These are phyloP conservation scores for Bergia puertoricense DNA, from an alignment of 92 coral and sea anemone species.

Conservation along the genomic window DNA sequence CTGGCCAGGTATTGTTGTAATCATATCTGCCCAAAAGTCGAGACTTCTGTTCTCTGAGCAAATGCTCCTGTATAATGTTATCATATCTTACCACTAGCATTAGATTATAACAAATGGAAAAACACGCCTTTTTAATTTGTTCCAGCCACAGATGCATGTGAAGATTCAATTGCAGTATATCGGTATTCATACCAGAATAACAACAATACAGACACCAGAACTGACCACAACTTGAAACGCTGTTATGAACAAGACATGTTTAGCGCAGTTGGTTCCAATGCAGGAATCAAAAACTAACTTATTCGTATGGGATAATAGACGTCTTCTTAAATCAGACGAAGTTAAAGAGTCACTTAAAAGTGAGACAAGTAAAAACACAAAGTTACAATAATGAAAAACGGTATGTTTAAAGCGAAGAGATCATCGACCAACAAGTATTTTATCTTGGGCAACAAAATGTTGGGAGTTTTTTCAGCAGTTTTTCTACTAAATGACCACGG, in stretches of 20 bases:
- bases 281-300: neutral
- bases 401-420: too few relatives aligned
- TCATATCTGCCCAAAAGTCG: too few relatives aligned
- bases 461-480: too few relatives aligned
- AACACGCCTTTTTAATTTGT: neutral
- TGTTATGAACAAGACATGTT: neutral
- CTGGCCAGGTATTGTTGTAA: too few relatives aligned
- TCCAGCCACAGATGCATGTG: neutral
- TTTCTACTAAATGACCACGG: neutral
- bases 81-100: too few relatives aligned
- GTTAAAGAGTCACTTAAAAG: neutral
- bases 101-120: too few relatives aligned
- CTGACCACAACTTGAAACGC: neutral
- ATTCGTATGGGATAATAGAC: neutral
- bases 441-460: neutral
- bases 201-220: neutral
- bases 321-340: neutral
- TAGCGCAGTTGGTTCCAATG: neutral
- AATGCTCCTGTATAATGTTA: too few relatives aligned
- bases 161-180: too few relatives aligned
- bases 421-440: neutral
- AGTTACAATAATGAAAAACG: too few relatives aligned
- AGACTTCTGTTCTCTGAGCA: too few relatives aligned
- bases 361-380: neutral
- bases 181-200: neutral